Percentiles rank a stretch among this genome's conserved stretches.
phyloP scores from a whole-genome alignment of 2,113 vertebrate species.

The Ovis aries region DNA sequence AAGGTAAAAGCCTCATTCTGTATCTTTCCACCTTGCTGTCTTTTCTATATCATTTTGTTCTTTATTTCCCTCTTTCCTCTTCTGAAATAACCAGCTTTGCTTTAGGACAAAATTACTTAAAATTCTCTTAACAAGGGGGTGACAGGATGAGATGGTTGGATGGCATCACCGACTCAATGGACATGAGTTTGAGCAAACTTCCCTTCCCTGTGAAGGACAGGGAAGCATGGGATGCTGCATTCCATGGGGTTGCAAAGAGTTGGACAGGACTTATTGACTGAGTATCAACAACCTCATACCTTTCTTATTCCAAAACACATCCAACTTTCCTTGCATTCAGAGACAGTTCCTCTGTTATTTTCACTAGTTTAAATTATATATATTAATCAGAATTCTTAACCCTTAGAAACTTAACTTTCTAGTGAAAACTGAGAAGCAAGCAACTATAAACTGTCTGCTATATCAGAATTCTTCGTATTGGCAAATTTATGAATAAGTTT shows the following conservation, averaged over 20 bases:
- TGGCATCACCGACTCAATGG: background rate
- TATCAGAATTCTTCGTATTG: background rate
- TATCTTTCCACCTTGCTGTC: background rate
- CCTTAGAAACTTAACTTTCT: background rate
- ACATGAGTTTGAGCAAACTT: background rate
- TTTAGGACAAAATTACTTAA: background rate
- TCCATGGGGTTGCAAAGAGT: background rate
- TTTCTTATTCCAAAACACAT: background rate
- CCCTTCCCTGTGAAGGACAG: background rate
- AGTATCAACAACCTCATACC: background rate
- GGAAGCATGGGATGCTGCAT: background rate
- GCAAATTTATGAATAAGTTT: background rate
- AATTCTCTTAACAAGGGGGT: background rate
- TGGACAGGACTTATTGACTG: background rate
- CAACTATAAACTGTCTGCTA: background rate
- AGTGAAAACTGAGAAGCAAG: background rate
- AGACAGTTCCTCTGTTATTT: background rate
- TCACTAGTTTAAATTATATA: background rate
- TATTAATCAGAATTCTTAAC: background rate
- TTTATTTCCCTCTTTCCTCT: background rate
- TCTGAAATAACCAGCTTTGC: background rate
- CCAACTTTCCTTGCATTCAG: background rate
- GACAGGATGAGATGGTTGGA: background rate
- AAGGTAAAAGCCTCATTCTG: background rate
- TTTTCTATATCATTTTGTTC: background rate